Evolutionary conservation across 1,140 invertebrate genomes (phyloP), one percentile per base, ranked within the genome.

Genomic region (Battus philenor): DNA sequence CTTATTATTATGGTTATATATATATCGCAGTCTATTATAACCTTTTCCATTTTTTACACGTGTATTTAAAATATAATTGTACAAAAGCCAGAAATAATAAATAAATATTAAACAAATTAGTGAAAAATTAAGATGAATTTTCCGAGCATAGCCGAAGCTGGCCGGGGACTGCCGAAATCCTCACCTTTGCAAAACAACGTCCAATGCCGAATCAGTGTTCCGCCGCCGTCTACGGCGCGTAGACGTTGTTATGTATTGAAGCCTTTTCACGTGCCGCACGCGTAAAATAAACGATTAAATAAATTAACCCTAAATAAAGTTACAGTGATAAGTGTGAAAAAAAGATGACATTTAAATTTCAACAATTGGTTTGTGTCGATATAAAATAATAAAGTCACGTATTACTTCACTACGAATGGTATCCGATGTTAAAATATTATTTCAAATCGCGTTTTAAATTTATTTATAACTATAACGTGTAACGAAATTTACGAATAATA

Each of bases 151-250:
- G 50, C 65, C 78, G 77, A 78, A 44, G 38, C 18, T 12, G 11
- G 39, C 62, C 77, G 79, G 69, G 60, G 30, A 27, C 30, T 31
- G 22, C 45, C 69, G 77, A 72, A 67, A 61, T 71, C 66, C 79
- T 83, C 75, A 81, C 79, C 79, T 81, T 82, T 81, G 56, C 62
- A 78, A 69, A 68, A 68, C 60, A 63, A 49, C 68, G 62, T 63
- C 75, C 74, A 78, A 77, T 73, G 56, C 65, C 63, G 77, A 76
- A 71, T 74, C 79, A 83, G 79, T 83, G 68, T 55, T 59, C 50
- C 65, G 43, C 70, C 44, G 68, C 45, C 47, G 45, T 39, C 59
- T 57, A 50, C 30, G 38, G 67, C 47, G 57, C 24, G 39, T 24
- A 59, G 72, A 47, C 50, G 71, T 58, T 29, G n/a, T 7, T 27